phyloP scores from a whole-genome alignment of 92 coral and sea anemone species.

The Porites lobata region DNA sequence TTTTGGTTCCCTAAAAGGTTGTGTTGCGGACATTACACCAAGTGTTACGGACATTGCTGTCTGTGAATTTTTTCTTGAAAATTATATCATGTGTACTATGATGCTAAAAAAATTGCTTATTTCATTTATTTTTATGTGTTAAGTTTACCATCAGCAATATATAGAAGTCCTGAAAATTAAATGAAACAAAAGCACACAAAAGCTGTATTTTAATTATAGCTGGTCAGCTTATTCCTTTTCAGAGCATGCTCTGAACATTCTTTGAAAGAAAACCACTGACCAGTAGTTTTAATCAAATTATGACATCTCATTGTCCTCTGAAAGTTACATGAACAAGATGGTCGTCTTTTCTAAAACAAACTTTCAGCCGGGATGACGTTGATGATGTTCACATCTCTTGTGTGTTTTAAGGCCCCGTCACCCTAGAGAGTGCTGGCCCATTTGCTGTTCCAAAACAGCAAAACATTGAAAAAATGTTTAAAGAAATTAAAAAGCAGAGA shows the following conservation, averaged over 20 bases:
- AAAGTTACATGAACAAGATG: not conserved
- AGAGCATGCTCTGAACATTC: not conserved
- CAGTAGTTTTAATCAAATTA: not conserved
- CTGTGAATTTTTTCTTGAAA: not conserved
- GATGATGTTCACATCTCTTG: too few relatives aligned
- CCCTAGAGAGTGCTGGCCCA: too few relatives aligned
- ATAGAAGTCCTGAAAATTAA: not conserved
- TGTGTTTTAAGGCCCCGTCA: too few relatives aligned
- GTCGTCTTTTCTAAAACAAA: not conserved
- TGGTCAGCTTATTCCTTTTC: not conserved
- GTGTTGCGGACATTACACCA: not conserved
- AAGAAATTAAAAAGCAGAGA: too few relatives aligned
- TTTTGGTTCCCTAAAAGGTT: not conserved
- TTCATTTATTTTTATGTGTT: not conserved
- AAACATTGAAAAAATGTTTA: too few relatives aligned
- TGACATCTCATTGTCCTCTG: not conserved
- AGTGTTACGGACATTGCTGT: not conserved
- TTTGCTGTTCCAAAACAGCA: too few relatives aligned
- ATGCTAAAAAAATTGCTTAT: not conserved
- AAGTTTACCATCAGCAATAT: not conserved
- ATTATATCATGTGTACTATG: not conserved
- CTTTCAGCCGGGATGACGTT: too few relatives aligned
- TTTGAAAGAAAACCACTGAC: not conserved
- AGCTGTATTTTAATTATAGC: not conserved
- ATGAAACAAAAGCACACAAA: not conserved